phyloP scores from a whole-genome alignment of 2,888 invertebrate genomes.

The Diadegma fenestrale region DNA sequence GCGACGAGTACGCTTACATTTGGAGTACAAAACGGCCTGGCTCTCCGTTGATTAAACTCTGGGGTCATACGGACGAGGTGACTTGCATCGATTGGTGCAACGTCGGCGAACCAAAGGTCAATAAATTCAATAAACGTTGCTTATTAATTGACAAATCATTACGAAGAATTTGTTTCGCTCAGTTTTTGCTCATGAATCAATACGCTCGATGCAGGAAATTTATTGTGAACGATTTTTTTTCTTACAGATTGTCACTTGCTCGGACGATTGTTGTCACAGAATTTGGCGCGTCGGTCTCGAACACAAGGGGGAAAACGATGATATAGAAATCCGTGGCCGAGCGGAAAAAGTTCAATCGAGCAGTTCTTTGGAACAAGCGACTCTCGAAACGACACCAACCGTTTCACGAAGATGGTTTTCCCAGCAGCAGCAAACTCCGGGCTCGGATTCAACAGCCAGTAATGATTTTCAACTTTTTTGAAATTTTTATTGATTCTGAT shows the following conservation, averaged over 20 bases:
- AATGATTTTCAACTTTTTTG: slow-evolving; percentile 26
- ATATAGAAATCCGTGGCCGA: slow-evolving; percentile 84
- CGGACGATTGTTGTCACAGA: slow-evolving; percentile 92
- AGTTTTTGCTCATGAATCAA: background rate
- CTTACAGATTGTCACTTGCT: slow-evolving; percentile 90
- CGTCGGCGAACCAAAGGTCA: slow-evolving; percentile 86
- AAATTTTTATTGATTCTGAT: background rate
- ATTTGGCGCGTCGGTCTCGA: slow-evolving; percentile 90
- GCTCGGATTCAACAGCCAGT: slow-evolving; percentile 74
- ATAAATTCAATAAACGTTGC: background rate
- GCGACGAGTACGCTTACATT: slow-evolving; percentile 94
- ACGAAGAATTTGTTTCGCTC: background rate
- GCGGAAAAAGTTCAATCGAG: slow-evolving; percentile 84
- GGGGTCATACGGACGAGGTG: slow-evolving; percentile 94
- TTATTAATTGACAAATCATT: background rate
- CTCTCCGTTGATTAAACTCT: slow-evolving; percentile 89
- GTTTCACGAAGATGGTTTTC: slow-evolving; percentile 71
- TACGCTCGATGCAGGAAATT: background rate
- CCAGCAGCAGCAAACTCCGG: slow-evolving; percentile 76
- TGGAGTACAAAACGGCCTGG: slow-evolving; percentile 90
- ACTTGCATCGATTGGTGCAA: slow-evolving; percentile 94
- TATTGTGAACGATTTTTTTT: slow-evolving; percentile 16
- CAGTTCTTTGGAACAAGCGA: slow-evolving; percentile 69
- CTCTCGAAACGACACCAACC: slow-evolving; percentile 80
- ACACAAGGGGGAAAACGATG: slow-evolving; percentile 81